Base-by-base conservation (phyloP, 2,797 vertebrate genomes). In the Sebastes oblongus region DNA sequence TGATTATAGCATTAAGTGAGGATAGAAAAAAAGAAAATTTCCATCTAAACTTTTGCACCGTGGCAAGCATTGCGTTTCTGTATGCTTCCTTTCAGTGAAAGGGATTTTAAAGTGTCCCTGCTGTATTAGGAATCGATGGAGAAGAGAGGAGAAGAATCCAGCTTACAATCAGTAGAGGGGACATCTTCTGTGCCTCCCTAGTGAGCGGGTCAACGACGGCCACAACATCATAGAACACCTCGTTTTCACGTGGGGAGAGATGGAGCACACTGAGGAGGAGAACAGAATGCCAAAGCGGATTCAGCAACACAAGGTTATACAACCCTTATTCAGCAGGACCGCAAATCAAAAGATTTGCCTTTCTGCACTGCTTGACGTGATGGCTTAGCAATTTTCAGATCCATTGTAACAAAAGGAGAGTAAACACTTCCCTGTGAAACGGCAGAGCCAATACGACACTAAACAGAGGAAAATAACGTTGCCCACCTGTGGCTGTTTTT, bases 181-280 rank as follows among this genome's bases (percentile, higher is more conserved):
- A 90, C 94, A 99, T 95, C 94, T 97, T 98, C 95, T 99, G 98
- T 66, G 98, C 97, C 68, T 97, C 96, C 93, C 97, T 96, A 7
- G 97, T 97, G 79, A 99, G 89, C 6, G 98, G 98, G 90, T 99
- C 98, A 82, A 98, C 95, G 60, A 98, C 84, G 77, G 97, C 98
- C 87, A 98, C 69, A 30, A 98, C 93, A 42, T 99, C 97, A 80
- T 96, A 98, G 92, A 96, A 96, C n/a, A 96, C 95, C 67, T 97
- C 97, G 34, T 95, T 93, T 79, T 97, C 93, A 12, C 94, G 93
- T 9, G 97, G 96, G 42, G 94, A 77, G 2, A 98, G 82, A 59
- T 96, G 96, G 64, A 99, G 89, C 74, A 99, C 85, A 0, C 98
- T 99, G 89, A 81, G 79, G 89, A 69, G 36, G 67, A 77, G 27